phyloP scores from a whole-genome alignment of 1,140 invertebrate genomes.

The Procambarus clarkii region DNA sequence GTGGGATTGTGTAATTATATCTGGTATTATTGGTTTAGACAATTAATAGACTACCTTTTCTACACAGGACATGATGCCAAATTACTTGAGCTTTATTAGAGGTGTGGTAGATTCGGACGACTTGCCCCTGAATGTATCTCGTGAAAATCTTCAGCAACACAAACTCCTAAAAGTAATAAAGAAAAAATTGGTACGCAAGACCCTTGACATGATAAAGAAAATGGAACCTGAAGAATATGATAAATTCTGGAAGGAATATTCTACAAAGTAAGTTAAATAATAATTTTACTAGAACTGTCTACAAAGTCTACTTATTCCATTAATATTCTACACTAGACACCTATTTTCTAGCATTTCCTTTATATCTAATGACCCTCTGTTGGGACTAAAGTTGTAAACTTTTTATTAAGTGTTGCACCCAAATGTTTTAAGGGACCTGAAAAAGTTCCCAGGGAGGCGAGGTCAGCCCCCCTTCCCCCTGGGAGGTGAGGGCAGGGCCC shows the following conservation, averaged over 20 bases:
- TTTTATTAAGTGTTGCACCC: no score
- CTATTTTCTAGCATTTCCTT: background rate
- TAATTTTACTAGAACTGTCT: no score
- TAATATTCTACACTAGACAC: no score
- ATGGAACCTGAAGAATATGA: conserved; percentile 93
- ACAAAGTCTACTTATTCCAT: no score
- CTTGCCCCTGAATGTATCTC: conserved; percentile 97
- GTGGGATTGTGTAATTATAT: no score
- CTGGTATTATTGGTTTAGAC: no score
- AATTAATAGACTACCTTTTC: background rate
- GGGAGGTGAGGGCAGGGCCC: no score
- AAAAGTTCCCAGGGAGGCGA: no score
- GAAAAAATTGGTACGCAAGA: conserved; percentile 98
- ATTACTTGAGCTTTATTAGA: conserved; percentile 94
- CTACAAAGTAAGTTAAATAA: conserved; percentile 83
- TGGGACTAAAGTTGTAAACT: no score
- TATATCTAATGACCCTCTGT: no score
- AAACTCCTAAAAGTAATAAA: conserved; percentile 99
- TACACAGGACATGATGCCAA: conserved; percentile 94
- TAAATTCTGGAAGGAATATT: conserved; percentile 99
- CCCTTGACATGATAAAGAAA: conserved; percentile 99
- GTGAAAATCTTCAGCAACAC: conserved; percentile 97
- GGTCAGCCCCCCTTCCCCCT: no score
- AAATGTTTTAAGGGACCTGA: no score
- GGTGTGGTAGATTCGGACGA: conserved; percentile 99